phyloP scores from a whole-genome alignment of 2,113 vertebrate species.

The Felis chaus region DNA sequence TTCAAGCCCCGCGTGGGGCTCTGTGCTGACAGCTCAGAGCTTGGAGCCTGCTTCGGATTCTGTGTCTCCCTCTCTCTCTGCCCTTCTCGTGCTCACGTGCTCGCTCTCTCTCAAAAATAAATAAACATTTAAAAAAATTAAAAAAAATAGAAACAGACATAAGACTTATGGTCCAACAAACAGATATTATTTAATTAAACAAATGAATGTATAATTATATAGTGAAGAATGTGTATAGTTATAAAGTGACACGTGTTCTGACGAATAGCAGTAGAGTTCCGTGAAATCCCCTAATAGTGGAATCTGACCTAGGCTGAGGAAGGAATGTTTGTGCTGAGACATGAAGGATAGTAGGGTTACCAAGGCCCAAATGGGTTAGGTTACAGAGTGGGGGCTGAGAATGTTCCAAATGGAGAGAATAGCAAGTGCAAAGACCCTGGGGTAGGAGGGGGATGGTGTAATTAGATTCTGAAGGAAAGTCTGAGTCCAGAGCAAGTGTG shows the following conservation, averaged over 20 bases:
- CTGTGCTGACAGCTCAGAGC: too few species aligned
- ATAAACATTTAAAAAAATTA: too few species aligned
- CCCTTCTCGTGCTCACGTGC: too few species aligned
- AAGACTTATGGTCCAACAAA: neutral
- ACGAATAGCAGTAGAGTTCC: neutral
- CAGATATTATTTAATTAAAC: neutral
- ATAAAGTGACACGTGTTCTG: neutral
- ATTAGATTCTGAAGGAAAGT: neutral
- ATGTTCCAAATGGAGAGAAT: neutral
- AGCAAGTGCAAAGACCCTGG: neutral
- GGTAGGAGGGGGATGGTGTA: neutral
- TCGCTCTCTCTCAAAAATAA: too few species aligned
- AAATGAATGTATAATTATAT: neutral
- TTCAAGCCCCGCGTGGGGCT: too few species aligned
- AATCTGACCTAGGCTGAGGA: neutral
- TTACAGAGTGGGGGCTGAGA: neutral
- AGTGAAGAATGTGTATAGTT: neutral
- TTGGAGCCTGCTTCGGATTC: too few species aligned
- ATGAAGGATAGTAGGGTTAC: neutral
- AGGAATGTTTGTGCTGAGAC: neutral
- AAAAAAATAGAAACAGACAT: neutral
- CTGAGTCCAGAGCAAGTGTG: neutral
- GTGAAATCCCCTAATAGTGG: neutral
- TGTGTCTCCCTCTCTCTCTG: too few species aligned
- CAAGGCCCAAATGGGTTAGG: neutral